These are phyloP conservation scores for Oscheius sp. DNA, from an alignment of 2,888 invertebrate species.

Conservation along the genomic window DNA sequence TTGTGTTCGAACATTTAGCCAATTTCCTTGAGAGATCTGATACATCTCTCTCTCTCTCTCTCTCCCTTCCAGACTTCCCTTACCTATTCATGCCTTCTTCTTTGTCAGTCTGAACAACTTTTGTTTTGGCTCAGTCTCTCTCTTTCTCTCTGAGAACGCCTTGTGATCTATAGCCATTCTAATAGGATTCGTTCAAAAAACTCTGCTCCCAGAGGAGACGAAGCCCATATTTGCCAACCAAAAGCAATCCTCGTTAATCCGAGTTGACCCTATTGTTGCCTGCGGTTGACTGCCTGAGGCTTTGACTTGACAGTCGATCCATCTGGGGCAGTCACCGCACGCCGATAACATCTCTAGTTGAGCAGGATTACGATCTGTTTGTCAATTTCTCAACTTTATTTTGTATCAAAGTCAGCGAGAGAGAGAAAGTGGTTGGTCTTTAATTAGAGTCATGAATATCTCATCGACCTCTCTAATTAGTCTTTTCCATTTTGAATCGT, in stretches of 20 bases:
- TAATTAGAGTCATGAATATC: neutral
- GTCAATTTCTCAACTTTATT: neutral
- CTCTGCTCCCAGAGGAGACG: too few species aligned
- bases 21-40: constrained; percentile 30
- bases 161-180: too few species aligned
- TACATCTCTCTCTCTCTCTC: neutral
- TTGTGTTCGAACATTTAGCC: constrained; percentile 11
- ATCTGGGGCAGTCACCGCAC: constrained; percentile 2
- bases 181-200: too few species aligned
- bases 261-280: neutral
- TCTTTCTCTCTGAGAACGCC: too few species aligned
- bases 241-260: constrained; percentile 1
- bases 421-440: neutral
- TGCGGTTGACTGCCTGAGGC: neutral
- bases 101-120: too few species aligned
- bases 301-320: constrained; percentile 17
- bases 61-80: neutral
- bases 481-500: neutral
- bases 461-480: neutral
- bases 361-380: constrained; percentile 24
- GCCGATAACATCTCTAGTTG: constrained; percentile 12
- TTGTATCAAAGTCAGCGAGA: neutral
- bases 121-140: too few species aligned
- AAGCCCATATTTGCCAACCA: too few species aligned
- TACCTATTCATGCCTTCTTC: too few species aligned